These are phyloP conservation scores for Scylla paramamosain DNA, from an alignment of 1,140 invertebrate genomes.

Conservation along the genomic window DNA sequence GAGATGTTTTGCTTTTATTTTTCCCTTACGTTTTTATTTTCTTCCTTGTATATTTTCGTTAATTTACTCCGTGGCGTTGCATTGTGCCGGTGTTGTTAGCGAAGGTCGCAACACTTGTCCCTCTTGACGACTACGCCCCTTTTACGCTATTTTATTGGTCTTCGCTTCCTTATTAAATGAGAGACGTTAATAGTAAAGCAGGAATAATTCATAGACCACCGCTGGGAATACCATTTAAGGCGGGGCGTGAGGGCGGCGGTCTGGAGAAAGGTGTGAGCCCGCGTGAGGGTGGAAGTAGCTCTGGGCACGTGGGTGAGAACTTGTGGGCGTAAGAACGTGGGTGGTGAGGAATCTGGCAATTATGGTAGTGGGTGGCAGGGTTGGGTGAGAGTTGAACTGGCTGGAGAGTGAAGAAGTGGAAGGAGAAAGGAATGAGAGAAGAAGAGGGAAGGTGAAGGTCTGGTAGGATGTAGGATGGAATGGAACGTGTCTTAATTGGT, in stretches of 20 bases:
- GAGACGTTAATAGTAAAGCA: conserved; percentile 5
- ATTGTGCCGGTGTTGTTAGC: not conserved
- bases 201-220: conserved; percentile 2
- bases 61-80: not conserved
- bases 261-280: not conserved
- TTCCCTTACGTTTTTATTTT: not conserved
- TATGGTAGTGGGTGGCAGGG: not conserved
- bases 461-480: not conserved
- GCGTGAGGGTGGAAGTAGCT: not conserved
- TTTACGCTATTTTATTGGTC: conserved; percentile 6
- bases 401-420: not conserved
- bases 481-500: too few species aligned
- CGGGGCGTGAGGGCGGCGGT: not conserved
- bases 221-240: conserved; percentile 11
- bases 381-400: not conserved
- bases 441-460: not conserved
- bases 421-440: not conserved
- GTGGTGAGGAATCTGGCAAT: not conserved
- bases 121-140: not conserved
- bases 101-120: conserved; percentile 19
- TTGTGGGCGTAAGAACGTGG: not conserved
- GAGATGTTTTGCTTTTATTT: not conserved
- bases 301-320: not conserved
- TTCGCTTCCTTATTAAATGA: conserved; percentile 6
- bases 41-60: not conserved